A percentile compares a stretch with the other conserved stretches of the same genome.
Conservation (phyloP, 2,888 invertebrate species). For the Mechanitis mazaeus region DNA sequence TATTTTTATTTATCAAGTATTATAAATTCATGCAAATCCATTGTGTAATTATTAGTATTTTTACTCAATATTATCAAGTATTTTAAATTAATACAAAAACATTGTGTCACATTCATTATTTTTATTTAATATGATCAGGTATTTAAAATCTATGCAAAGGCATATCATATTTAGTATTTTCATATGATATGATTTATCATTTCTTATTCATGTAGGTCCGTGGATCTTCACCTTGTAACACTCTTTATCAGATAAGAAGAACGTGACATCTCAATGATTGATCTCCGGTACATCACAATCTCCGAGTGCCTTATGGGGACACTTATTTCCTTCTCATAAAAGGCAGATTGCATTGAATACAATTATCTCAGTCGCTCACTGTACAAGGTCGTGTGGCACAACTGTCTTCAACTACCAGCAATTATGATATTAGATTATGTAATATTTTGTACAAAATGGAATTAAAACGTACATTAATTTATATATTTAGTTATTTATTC, state of each 20-base stretch:
- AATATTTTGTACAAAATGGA: too few species aligned
- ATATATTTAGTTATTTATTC: too few species aligned
- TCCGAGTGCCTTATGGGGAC: constrained; percentile 14
- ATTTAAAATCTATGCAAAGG: background rate
- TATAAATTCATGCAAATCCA: too few species aligned
- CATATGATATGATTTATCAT: constrained; percentile 10
- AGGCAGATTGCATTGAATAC: constrained; percentile 13
- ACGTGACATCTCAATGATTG: constrained; percentile 41
- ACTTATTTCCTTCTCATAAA: constrained; percentile 15
- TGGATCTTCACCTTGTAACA: constrained; percentile 30
- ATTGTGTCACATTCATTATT: too few species aligned
- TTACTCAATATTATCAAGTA: too few species aligned
- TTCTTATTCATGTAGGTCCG: constrained; percentile 20
- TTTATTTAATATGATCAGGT: too few species aligned
- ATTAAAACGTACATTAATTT: too few species aligned
- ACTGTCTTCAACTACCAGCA: constrained; percentile 8
- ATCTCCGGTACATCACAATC: constrained; percentile 26
- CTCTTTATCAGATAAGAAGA: constrained; percentile 42
- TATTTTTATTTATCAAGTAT: too few species aligned
- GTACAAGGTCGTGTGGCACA: constrained; percentile 16
- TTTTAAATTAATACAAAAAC: too few species aligned
- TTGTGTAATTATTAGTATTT: too few species aligned
- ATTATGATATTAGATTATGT: background rate
- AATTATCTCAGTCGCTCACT: constrained; percentile 5
- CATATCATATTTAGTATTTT: background rate